Evolutionary conservation across 2,888 invertebrate genomes (phyloP).

Genomic region (Agrilus biguttatus): DNA sequence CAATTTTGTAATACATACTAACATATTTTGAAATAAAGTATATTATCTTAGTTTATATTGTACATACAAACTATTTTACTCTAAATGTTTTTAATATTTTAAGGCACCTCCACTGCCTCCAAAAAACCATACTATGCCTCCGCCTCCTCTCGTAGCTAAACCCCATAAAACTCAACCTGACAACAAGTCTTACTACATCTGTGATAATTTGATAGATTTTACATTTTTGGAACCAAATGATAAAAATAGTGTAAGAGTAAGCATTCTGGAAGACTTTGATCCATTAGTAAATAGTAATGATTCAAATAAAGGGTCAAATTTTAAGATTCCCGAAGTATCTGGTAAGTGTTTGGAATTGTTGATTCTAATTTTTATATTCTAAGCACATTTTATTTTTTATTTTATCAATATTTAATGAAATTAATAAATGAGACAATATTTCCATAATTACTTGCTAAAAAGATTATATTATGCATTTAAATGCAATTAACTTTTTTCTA

Average conservation of each 20-base stretch:
- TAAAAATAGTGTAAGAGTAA: slow-evolving; percentile 40
- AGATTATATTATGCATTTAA: neutral
- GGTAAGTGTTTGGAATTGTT: neutral
- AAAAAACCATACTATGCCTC: slow-evolving; percentile 23
- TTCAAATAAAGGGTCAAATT: slow-evolving; percentile 16
- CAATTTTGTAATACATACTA: neutral
- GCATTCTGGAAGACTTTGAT: slow-evolving; percentile 79
- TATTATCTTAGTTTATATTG: too few relatives aligned
- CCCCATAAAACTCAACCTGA: slow-evolving; percentile 10
- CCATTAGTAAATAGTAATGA: slow-evolving; percentile 56
- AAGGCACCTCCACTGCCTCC: slow-evolving; percentile 18
- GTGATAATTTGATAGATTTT: slow-evolving; percentile 43
- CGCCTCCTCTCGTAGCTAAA: slow-evolving; percentile 21
- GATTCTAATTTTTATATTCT: too few relatives aligned
- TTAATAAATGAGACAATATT: too few relatives aligned
- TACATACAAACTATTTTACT: neutral
- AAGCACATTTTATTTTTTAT: too few relatives aligned
- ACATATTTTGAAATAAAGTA: slow-evolving; percentile 1
- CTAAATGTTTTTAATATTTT: slow-evolving; percentile 1
- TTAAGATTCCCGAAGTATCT: neutral
- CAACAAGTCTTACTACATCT: slow-evolving; percentile 1
- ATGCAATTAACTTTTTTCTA: too few relatives aligned
- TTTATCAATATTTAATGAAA: too few relatives aligned
- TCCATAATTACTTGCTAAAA: too few relatives aligned
- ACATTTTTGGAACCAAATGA: slow-evolving; percentile 33